Base-by-base conservation (phyloP, 2,888 invertebrate species). In the Frankliniella fusca region DNA sequence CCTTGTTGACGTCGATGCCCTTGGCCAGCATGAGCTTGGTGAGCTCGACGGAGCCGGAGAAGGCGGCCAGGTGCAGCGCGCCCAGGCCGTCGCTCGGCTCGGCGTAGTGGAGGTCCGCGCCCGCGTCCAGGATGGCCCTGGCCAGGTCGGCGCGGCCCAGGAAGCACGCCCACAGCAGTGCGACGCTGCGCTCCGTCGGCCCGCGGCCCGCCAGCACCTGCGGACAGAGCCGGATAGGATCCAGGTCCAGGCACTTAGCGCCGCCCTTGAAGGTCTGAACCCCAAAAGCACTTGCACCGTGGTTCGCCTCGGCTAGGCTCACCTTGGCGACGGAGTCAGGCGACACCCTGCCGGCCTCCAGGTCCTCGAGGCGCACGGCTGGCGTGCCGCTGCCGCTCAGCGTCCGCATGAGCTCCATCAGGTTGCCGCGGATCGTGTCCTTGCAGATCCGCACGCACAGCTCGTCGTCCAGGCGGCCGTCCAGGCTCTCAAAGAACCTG, bases 41-140 rank as follows among this genome's bases (percentile, higher is more conserved):
- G 84, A 94, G 93, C 27, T 92, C 91, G 81, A 92, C 88, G 84
- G 93, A 94, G n/a, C 94, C 94, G 85, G 93, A 93, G 86, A 95
- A 95, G 0, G 95, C 93, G 20, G 93, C 92, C 84, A 94, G 90
- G 87, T 95, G 95, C 81, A 95, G 87, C 0, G 95, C 93, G 0
- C 93, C 85, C 82, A 94, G 89, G 1, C 95, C 95, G 85, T 91
- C 89, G 83, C 93, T 91, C 54, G 93, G 92, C 87, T 95, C 94
- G 85, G 90, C 91, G 87, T 93, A 93, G 84, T 92, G 89, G 54
- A 93, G 88, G 85, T 94, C 93, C 38, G 94, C 94, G 38, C 94
- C 94, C n/a, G 90, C 88, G 80, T 90, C 90, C 80, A 94, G 86
- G 65, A 95, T 87, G 23, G 90, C 89, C 20, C 91, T 91, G 82